Percentiles rank a stretch among this genome's conserved stretches.
These are phyloP conservation scores for Channa maculata DNA, from an alignment of 2,113 vertebrate genomes.

Conservation along the genomic window DNA sequence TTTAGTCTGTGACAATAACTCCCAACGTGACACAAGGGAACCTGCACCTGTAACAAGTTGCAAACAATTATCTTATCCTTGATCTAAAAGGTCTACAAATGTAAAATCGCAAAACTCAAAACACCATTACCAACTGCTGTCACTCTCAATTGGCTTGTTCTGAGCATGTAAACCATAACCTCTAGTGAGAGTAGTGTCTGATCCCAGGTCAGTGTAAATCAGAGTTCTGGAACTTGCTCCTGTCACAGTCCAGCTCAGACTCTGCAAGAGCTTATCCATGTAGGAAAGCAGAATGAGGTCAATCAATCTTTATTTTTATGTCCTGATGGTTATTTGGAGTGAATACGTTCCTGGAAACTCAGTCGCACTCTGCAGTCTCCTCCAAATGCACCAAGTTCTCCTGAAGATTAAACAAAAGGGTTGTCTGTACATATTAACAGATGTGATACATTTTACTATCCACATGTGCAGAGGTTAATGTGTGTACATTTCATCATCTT, in stretches of 20 bases:
- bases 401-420: constrained; percentile 46
- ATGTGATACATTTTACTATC: background rate
- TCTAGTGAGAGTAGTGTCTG: background rate
- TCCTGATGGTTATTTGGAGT: background rate
- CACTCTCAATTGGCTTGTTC: background rate
- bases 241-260: constrained; percentile 5
- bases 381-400: constrained; percentile 69
- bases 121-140: background rate
- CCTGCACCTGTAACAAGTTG: too few species aligned
- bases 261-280: background rate
- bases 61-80: too few species aligned
- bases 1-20: too few species aligned
- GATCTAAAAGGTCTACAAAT: too few species aligned
- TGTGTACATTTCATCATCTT: background rate
- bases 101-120: background rate
- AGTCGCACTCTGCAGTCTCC: constrained; percentile 73
- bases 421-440: too few species aligned
- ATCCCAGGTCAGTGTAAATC: background rate
- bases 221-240: background rate
- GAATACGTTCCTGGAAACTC: constrained; percentile 10
- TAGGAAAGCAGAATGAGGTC: background rate
- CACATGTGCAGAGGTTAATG: background rate
- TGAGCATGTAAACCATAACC: background rate
- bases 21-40: too few species aligned
- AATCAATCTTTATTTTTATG: background rate